Conservation (phyloP, 92 coral and sea anemone genomes). For the Epizoanthus rinbou region DNA sequence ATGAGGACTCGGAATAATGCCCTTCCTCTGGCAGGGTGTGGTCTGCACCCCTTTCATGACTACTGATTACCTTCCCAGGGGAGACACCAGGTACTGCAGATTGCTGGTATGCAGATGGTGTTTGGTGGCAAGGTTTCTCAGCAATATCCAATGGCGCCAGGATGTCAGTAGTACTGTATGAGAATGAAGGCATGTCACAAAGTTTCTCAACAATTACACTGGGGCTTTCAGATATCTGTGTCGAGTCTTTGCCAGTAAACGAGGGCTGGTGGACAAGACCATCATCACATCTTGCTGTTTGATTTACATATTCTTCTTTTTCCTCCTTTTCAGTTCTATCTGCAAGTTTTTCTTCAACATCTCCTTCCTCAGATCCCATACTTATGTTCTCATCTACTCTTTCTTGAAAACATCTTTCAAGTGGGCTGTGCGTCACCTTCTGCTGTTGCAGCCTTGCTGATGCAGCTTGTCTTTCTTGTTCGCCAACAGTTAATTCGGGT, state of each 20-base stretch:
- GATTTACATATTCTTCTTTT: neutral
- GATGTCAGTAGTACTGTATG: conserved; percentile 16
- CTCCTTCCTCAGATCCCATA: neutral
- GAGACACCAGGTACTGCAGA: neutral
- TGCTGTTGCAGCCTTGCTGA: neutral
- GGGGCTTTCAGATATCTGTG: conserved; percentile 19
- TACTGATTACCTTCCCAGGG: neutral
- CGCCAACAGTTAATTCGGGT: neutral
- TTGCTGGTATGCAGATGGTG: neutral
- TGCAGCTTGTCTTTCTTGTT: neutral
- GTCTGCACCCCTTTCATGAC: neutral
- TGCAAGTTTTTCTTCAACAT: neutral
- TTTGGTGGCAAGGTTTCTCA: neutral
- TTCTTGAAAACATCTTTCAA: neutral
- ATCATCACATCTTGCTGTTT: neutral
- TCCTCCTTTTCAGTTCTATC: neutral
- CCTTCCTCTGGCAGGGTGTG: conserved; percentile 22
- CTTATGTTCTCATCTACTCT: neutral
- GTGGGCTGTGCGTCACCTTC: neutral
- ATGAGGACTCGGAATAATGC: conserved; percentile 8
- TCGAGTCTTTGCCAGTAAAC: neutral
- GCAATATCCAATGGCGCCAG: neutral
- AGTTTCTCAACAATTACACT: conserved; percentile 44
- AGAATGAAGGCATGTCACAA: conserved; percentile 24
- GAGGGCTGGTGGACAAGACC: neutral